Evolutionary conservation across 2,113 vertebrate species (phyloP), one percentile per base, ranked within the genome.

Genomic region (Mormyrus iriodes): DNA sequence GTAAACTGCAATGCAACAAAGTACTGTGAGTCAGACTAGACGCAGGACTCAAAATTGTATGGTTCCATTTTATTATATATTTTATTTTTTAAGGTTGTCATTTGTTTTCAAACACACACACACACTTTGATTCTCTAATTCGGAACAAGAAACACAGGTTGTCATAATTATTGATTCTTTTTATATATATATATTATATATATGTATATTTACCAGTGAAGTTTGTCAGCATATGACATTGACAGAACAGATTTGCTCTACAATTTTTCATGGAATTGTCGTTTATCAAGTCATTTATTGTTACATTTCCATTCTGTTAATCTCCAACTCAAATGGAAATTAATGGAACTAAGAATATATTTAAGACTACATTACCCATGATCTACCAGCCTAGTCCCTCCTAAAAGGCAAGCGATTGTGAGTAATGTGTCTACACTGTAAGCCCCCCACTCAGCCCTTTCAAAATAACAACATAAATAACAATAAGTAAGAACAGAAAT

Each of bases 201-300:
- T 91, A 91, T 93, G 92, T 92, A 91, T 89, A 53, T 90, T 84
- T 89, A 88, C 88, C 91, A 94, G 95, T 95, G 94, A 96, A 96
- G 95, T 95, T 96, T 95, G 95, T 96, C 95, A 94, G 94, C 95
- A 96, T 95, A 95, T 96, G 95, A 96, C 95, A 96, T 95, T 96
- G 95, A 53, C 42, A 53, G 51, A 53, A 96, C 95, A 95, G 95
- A 95, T 96, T 96, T 96, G 95, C 95, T 95, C 95, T 95, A 96
- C 95, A 95, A 94, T 95, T 96, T 58, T 76, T 95, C 93, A 95
- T 95, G 94, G 94, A 96, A 93, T 94, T 95, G 93, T 93, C 92
- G 92, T 95, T 95, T 91, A 35, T 93, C 95, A 93, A 92, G 94
- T 90, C 93, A 89, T 93, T 94, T 94, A 92, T 92, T 94, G 90